Conservation (phyloP, 1,140 invertebrate species). For the Metaphire vulgaris region DNA sequence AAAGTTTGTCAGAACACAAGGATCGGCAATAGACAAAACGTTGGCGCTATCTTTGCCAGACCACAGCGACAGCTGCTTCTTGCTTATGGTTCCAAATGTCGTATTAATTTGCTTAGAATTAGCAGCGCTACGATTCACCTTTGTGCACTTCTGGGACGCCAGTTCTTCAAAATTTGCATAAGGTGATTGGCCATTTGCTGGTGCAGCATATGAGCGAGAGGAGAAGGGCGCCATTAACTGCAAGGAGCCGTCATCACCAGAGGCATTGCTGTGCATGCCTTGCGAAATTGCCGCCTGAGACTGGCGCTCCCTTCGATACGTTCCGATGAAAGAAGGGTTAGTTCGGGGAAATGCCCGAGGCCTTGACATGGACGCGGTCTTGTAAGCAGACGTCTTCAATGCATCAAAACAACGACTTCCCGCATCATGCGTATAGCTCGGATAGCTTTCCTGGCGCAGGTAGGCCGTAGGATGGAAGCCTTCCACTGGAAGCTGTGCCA, state of each 20-base stretch:
- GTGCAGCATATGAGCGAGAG: not conserved
- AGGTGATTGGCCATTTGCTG: not conserved
- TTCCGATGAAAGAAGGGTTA: conserved; percentile 48
- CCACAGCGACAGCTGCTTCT: not conserved
- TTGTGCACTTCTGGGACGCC: not conserved
- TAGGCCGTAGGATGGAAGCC: not conserved
- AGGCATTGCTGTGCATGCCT: not conserved
- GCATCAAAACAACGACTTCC: not conserved
- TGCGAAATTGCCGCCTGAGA: not conserved
- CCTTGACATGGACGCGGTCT: conserved; percentile 32
- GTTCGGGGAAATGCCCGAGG: conserved; percentile 47
- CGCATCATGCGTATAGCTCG: not conserved
- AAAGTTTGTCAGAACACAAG: not conserved
- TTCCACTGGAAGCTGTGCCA: not conserved
- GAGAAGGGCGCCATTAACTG: not conserved
- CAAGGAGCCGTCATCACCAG: not conserved
- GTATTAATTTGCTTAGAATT: not conserved
- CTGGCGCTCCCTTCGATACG: conserved; percentile 33
- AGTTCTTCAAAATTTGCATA: not conserved
- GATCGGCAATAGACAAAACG: not conserved
- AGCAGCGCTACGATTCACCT: not conserved
- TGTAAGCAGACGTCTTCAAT: not conserved
- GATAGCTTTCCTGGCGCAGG: not conserved
- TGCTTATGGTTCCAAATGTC: not conserved
- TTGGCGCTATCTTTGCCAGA: not conserved